These are phyloP conservation scores for Hippoglossus hippoglossus DNA, from an alignment of 2,797 vertebrate species.

Conservation along the genomic window DNA sequence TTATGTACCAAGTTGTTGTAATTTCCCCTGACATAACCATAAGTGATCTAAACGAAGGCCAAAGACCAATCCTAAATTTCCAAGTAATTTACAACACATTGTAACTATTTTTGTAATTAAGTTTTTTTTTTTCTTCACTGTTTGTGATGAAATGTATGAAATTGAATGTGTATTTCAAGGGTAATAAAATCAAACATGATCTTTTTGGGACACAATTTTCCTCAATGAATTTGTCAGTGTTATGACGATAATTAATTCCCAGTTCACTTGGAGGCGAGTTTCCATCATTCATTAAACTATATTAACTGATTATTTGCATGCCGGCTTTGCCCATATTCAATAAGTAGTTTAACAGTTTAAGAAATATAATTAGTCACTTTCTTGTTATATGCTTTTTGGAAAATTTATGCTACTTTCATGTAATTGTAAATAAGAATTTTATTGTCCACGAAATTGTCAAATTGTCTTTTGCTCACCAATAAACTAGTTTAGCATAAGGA, in stretches of 20 bases:
- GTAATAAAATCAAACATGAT: constrained; percentile 14
- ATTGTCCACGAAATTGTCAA: background rate
- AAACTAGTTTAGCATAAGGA: background rate
- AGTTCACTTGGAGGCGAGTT: no score
- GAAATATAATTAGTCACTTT: background rate
- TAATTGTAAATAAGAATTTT: background rate
- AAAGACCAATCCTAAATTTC: constrained; percentile 34
- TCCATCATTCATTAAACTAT: no score
- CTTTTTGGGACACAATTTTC: background rate
- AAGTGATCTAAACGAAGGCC: constrained; percentile 55
- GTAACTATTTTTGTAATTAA: constrained; percentile 32
- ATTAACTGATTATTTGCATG: background rate
- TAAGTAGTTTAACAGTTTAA: background rate
- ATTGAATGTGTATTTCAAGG: constrained; percentile 20
- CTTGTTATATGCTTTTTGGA: background rate
- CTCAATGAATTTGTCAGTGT: constrained; percentile 3
- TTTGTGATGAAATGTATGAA: constrained; percentile 28
- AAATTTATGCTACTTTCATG: background rate
- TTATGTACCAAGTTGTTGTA: constrained; percentile 16
- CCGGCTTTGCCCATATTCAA: background rate
- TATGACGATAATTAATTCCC: background rate
- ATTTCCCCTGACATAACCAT: constrained; percentile 14
- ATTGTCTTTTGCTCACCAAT: no score
- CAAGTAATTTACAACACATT: constrained; percentile 30
- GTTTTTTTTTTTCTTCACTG: constrained; percentile 33